Conservation (phyloP, 2,113 vertebrate species). For the Leucosticte australis region DNA sequence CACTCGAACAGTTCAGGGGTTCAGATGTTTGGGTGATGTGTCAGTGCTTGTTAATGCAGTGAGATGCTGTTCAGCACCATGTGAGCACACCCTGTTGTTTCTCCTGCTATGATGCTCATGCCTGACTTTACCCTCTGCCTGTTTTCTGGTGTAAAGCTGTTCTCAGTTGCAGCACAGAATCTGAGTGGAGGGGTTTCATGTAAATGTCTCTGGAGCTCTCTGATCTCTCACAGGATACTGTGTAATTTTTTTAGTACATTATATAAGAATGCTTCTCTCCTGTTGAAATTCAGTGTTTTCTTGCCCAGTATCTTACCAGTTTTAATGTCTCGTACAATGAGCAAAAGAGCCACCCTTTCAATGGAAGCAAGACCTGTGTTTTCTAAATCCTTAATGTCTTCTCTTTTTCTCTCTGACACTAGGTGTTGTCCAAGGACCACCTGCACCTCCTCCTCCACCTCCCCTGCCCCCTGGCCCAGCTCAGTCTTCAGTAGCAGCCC, state of each 20-base stretch:
- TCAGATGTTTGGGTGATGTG: neutral
- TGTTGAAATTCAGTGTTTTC: neutral
- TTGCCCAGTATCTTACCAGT: neutral
- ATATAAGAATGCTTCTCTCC: neutral
- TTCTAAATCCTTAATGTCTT: neutral
- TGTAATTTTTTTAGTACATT: neutral
- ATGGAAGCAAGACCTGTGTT: neutral
- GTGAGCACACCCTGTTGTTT: neutral
- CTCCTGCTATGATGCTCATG: neutral
- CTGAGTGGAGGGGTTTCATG: neutral
- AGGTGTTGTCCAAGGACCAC: slow-evolving; percentile 82
- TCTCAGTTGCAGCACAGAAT: neutral
- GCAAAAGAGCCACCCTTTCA: neutral
- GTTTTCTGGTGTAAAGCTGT: neutral
- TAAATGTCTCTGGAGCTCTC: neutral
- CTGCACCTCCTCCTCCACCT: slow-evolving; percentile 85
- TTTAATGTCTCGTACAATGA: neutral
- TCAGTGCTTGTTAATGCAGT: neutral
- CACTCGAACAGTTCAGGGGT: neutral
- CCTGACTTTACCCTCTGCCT: neutral
- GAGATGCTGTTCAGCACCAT: neutral
- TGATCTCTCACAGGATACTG: neutral
- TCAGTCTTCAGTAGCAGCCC: slow-evolving; percentile 72
- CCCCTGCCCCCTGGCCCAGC: slow-evolving; percentile 84
- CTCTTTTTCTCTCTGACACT: slow-evolving; percentile 41